Evolutionary conservation across 2,113 vertebrate genomes (phyloP).

Genomic region (Xiphias gladius): DNA sequence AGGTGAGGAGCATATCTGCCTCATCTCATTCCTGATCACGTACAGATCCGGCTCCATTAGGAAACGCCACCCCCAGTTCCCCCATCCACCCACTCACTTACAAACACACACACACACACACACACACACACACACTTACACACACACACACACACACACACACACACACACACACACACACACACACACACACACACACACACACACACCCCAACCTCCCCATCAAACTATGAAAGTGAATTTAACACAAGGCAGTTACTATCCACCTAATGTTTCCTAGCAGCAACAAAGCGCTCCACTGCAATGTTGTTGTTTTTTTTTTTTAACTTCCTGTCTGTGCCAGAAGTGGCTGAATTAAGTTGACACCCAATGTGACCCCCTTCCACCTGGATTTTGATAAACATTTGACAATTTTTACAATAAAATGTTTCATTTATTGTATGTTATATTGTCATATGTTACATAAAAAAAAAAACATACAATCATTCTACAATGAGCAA

Average conservation of each 20-base stretch:
- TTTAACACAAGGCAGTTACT: constrained; percentile 58
- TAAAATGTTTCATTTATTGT: background rate
- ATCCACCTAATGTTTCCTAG: constrained; percentile 48
- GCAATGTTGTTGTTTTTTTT: constrained; percentile 14
- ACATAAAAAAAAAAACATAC: no score
- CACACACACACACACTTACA: no score
- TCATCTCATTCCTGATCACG: constrained; percentile 83
- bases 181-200: background rate
- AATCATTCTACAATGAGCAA: background rate
- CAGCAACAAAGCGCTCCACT: constrained; percentile 27
- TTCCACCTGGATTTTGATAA: background rate
- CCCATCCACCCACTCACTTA: constrained; percentile 21
- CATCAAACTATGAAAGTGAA: constrained; percentile 41
- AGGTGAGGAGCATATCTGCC: constrained; percentile 79
- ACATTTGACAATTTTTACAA: background rate
- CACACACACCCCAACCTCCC: background rate
- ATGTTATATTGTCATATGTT: background rate
- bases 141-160: background rate
- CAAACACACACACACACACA: constrained; percentile 11
- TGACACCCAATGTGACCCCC: background rate
- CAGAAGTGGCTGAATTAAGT: background rate
- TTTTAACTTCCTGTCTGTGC: constrained; percentile 3
- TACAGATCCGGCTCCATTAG: constrained; percentile 73
- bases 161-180: constrained; percentile 2
- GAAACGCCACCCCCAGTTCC: constrained; percentile 36